phyloP scores from a whole-genome alignment of 2,113 vertebrate genomes.

The Corvus moneduloides region DNA sequence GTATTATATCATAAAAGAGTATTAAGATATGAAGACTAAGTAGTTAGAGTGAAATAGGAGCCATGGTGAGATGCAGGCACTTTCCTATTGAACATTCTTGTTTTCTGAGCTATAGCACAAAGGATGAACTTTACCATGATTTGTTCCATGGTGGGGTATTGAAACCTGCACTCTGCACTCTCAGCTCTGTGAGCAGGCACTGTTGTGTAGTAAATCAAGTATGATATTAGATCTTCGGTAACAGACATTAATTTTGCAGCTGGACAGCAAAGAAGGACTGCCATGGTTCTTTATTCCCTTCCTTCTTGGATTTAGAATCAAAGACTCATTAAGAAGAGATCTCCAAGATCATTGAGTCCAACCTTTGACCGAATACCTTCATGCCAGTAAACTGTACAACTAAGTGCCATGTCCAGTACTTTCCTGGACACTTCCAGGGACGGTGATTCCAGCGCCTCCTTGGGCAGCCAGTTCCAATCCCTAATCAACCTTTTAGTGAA shows the following conservation, averaged over 20 bases:
- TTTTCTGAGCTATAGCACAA: neutral
- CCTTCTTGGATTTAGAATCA: neutral
- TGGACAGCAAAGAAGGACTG: neutral
- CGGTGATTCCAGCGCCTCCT: neutral
- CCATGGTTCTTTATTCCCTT: neutral
- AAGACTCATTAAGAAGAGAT: neutral
- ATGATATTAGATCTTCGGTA: neutral
- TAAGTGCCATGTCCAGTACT: neutral
- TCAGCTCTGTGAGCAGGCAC: neutral
- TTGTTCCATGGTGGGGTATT: neutral
- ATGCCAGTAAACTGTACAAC: neutral
- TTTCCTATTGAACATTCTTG: neutral
- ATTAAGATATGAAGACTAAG: conserved; percentile 12
- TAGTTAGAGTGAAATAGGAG: neutral
- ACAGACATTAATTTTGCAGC: neutral
- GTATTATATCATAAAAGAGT: conserved; percentile 32
- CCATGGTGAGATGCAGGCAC: neutral
- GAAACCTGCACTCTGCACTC: neutral
- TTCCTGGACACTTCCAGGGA: no score
- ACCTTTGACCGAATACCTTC: rapidly evolving
- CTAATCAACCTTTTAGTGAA: neutral
- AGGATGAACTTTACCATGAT: neutral
- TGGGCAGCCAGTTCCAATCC: neutral
- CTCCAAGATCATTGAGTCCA: neutral
- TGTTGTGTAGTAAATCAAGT: neutral